phyloP scores from a whole-genome alignment of 1,140 invertebrate genomes.

The Aporrectodea caliginosa region DNA sequence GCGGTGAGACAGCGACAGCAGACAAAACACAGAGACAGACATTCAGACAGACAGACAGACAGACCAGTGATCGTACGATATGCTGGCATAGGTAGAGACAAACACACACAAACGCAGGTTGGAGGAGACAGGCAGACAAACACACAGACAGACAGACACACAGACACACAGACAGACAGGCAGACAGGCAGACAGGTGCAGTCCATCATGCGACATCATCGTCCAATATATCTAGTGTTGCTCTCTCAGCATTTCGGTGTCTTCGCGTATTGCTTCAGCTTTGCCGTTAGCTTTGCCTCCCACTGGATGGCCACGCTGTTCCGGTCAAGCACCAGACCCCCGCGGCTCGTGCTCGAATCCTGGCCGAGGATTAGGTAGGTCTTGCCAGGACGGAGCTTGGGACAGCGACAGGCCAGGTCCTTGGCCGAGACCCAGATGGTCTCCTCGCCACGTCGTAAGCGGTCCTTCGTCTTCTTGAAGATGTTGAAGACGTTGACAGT shows the following conservation, averaged over 20 bases:
- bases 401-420: slow-evolving; percentile 90
- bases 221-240: no score
- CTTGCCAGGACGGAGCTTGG: slow-evolving; percentile 77
- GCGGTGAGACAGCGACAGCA: no score
- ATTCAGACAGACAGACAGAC: no score
- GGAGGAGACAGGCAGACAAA: no score
- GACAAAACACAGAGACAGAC: no score
- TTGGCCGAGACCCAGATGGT: slow-evolving; percentile 74
- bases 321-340: slow-evolving; percentile 15
- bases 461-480: slow-evolving; percentile 66
- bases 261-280: slow-evolving; percentile 2
- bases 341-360: slow-evolving; percentile 47
- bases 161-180: no score
- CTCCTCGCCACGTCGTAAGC: slow-evolving; percentile 65
- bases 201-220: no score
- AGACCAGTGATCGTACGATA: no score
- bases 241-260: slow-evolving; percentile 12
- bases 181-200: no score
- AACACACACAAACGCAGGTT: no score
- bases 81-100: no score
- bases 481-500: slow-evolving; percentile 78
- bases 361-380: slow-evolving; percentile 63
- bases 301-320: slow-evolving; percentile 12
- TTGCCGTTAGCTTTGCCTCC: neutral
- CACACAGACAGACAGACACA: no score